phyloP scores from a whole-genome alignment of 2,113 vertebrate species.

The Cromileptes altivelis region DNA sequence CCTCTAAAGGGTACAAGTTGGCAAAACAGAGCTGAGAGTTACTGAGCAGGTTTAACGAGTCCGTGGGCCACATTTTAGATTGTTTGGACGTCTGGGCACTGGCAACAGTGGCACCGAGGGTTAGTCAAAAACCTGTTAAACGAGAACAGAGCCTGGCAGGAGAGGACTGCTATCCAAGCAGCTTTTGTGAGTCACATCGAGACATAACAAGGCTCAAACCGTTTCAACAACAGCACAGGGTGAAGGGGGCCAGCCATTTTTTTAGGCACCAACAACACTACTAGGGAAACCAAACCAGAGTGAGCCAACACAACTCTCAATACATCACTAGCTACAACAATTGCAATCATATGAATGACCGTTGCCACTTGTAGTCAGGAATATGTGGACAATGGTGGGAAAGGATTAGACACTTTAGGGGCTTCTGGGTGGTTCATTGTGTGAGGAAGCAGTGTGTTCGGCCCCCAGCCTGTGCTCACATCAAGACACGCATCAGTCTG shows the following conservation, averaged over 20 bases:
- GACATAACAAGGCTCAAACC: slow-evolving; percentile 7
- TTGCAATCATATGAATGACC: slow-evolving; percentile 34
- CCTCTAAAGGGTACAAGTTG: slow-evolving; percentile 20
- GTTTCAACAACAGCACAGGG: slow-evolving; percentile 29
- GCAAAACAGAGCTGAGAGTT: slow-evolving; percentile 35
- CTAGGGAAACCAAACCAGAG: slow-evolving; percentile 40
- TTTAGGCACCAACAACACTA: slow-evolving; percentile 26
- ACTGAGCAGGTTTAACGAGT: slow-evolving; percentile 33
- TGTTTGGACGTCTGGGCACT: slow-evolving; percentile 48
- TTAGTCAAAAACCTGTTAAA: slow-evolving; percentile 63
- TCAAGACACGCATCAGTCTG: slow-evolving; percentile 68
- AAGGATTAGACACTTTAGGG: slow-evolving; percentile 58
- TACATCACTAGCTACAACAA: slow-evolving; percentile 7
- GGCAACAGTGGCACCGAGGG: slow-evolving; percentile 37
- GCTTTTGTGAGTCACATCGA: slow-evolving; percentile 52
- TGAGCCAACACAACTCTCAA: slow-evolving; percentile 8
- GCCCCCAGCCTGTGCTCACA: slow-evolving; percentile 55
- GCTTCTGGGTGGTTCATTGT: slow-evolving; percentile 55
- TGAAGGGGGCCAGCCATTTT: slow-evolving; percentile 46
- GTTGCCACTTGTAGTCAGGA: slow-evolving; percentile 18
- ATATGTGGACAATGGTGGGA: slow-evolving; percentile 60
- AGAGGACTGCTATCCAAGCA: slow-evolving; percentile 50
- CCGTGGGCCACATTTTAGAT: slow-evolving; percentile 17
- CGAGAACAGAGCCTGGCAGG: slow-evolving; percentile 45
- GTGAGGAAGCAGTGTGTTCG: slow-evolving; percentile 14